Conservation (phyloP, 2,113 vertebrate species). For the Planiliza haematocheilus region DNA sequence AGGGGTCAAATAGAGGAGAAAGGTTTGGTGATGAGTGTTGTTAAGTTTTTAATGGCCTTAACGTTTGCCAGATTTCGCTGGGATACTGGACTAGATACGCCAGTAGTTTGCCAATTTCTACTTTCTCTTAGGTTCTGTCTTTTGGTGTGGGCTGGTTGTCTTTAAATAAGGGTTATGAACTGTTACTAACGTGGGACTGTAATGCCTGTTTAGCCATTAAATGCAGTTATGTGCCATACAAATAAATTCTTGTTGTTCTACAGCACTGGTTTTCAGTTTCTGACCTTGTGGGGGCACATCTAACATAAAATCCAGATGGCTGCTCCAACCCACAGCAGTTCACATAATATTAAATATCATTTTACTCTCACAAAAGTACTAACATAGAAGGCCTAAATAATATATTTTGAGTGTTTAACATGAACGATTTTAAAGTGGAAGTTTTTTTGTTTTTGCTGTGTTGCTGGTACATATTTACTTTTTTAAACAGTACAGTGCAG, state of each 20-base stretch:
- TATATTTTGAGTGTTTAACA: no score
- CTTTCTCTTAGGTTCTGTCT: not conserved
- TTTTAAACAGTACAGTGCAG: no score
- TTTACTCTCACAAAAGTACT: no score
- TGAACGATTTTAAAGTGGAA: no score
- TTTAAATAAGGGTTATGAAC: not conserved
- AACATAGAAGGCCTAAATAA: no score
- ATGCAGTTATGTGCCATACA: not conserved
- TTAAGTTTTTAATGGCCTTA: slow-evolving; percentile 16
- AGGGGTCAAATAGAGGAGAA: slow-evolving; percentile 24
- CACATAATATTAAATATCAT: no score
- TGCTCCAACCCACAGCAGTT: no score
- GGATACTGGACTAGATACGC: not conserved
- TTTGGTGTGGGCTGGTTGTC: not conserved
- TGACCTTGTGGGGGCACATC: no score
- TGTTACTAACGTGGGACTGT: not conserved
- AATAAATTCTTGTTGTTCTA: not conserved
- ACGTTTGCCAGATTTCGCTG: slow-evolving; percentile 23
- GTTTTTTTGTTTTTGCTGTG: no score
- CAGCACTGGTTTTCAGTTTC: not conserved
- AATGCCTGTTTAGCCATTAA: not conserved
- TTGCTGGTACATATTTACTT: no score
- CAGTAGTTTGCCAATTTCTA: slow-evolving; percentile 16
- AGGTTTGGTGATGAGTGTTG: no score
- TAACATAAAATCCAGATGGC: no score